Percentiles rank a stretch among this genome's conserved stretches.
Evolutionary conservation across 2,113 vertebrate species (phyloP).

Genomic region (Tragelaphus strepsiceros): DNA sequence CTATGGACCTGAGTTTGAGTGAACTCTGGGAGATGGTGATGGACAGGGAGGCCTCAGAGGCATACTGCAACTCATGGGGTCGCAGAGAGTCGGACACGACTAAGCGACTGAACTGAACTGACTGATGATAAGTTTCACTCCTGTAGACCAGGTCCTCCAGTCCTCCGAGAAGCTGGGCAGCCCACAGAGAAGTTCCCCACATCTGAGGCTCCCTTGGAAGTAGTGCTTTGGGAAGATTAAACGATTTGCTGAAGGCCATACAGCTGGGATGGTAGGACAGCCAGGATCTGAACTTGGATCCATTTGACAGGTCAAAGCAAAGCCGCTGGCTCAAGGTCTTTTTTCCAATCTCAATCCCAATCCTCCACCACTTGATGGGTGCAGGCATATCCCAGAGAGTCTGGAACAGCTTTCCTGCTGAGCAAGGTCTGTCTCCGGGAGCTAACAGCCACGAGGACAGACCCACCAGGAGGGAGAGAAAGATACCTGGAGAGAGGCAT

Average conservation of each 20-base stretch:
- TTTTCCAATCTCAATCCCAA: not conserved
- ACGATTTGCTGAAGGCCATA: not conserved
- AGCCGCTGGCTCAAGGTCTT: not conserved
- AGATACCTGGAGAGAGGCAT: not conserved
- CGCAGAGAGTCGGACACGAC: rapidly evolving
- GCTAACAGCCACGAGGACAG: not conserved
- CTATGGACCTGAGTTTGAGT: no score
- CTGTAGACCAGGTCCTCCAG: not conserved
- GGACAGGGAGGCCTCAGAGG: no score
- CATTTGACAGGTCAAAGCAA: not conserved
- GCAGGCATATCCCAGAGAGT: not conserved
- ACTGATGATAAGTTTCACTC: not conserved
- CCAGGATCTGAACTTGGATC: not conserved
- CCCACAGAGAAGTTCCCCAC: not conserved
- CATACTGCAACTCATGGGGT: no score
- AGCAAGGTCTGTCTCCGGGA: not conserved
- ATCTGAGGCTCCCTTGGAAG: not conserved
- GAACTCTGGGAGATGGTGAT: no score
- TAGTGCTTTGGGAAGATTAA: not conserved
- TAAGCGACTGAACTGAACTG: no score
- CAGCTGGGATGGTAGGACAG: not conserved
- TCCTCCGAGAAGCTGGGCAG: not conserved
- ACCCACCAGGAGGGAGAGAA: not conserved
- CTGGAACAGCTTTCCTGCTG: not conserved
- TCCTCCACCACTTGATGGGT: not conserved